phyloP scores from a whole-genome alignment of 2,797 vertebrate genomes.

The Vespertilio murinus region DNA sequence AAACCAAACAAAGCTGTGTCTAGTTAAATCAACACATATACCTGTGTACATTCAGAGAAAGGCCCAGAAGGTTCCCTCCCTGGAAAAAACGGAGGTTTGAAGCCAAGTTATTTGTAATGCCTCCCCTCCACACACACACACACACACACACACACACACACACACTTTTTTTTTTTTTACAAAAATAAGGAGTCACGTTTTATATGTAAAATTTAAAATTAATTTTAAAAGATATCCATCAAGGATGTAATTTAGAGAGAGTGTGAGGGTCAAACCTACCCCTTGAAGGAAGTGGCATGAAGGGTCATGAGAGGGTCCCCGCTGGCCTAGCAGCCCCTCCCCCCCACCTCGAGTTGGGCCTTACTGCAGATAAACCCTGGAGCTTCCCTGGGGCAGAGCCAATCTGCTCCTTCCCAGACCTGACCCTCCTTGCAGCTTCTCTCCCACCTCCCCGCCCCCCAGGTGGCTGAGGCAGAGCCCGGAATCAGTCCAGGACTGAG shows the following conservation, averaged over 20 bases:
- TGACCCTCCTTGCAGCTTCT: not conserved
- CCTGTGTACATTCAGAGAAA: not conserved
- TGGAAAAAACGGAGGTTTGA: not conserved
- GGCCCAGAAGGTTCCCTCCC: not conserved
- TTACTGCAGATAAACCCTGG: not conserved
- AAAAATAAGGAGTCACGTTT: slow-evolving; percentile 13
- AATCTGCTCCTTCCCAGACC: not conserved
- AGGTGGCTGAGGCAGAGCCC: not conserved
- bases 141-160: no score
- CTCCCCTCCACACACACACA: no score
- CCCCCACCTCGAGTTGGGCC: not conserved
- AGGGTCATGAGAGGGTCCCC: rapidly evolving
- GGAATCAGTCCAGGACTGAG: not conserved
- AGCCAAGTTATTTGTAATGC: not conserved
- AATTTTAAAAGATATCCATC: slow-evolving; percentile 23
- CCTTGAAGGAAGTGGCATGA: not conserved
- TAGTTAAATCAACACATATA: not conserved
- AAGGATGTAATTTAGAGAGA: not conserved
- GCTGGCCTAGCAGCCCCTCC: not conserved
- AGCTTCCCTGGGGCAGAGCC: not conserved
- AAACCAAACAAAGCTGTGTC: not conserved
- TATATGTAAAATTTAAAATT: slow-evolving; percentile 41
- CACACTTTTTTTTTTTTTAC: not conserved
- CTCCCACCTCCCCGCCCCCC: no score
- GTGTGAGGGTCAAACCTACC: not conserved